Evolutionary conservation across 2,797 vertebrate species (phyloP).

Genomic region (Coregonus ussuriensis): DNA sequence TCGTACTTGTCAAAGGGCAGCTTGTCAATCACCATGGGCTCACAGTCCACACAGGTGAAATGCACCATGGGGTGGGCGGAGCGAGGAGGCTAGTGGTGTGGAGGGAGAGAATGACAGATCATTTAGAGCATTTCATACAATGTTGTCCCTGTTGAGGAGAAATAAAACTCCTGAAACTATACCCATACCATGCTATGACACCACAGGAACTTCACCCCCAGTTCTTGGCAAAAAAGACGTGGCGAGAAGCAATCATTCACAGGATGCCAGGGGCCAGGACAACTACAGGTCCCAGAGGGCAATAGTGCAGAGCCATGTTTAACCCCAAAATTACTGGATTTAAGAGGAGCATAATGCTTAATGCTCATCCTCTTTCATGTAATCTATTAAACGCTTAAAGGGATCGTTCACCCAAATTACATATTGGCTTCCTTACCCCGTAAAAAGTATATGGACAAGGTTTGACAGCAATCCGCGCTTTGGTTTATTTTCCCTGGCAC

Average conservation of each 20-base stretch:
- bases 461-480: too few species aligned
- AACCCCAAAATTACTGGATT: neutral
- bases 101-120: neutral
- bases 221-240: neutral
- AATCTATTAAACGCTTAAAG: neutral
- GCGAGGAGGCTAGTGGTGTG: constrained; percentile 84
- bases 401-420: too few species aligned
- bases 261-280: neutral
- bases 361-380: neutral
- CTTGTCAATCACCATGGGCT: constrained; percentile 99
- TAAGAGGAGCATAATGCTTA: neutral
- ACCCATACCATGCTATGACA: neutral
- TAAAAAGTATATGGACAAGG: too few species aligned
- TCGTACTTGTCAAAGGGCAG: constrained; percentile 99
- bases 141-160: neutral
- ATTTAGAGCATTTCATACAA: neutral
- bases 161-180: neutral
- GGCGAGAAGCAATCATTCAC: neutral
- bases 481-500: too few species aligned
- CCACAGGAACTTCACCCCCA: neutral
- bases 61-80: constrained; percentile 91
- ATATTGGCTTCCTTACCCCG: too few species aligned
- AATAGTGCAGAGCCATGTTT: neutral
- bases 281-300: neutral
- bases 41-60: constrained; percentile 94